These are phyloP conservation scores for Nymphalis polychloros DNA, from an alignment of 2,888 invertebrate species.

Conservation along the genomic window DNA sequence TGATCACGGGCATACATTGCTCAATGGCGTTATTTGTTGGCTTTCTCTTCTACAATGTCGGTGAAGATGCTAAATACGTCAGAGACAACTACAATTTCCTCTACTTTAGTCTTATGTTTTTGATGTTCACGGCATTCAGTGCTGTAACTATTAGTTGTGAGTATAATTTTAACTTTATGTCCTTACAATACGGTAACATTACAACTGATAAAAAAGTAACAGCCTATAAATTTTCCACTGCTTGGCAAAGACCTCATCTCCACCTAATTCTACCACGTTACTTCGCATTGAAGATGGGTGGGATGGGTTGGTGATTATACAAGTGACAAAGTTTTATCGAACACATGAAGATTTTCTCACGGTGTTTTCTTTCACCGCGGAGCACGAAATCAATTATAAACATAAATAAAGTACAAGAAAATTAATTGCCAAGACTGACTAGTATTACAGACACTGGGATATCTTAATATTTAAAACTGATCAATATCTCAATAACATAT, in stretches of 20 bases:
- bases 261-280: too few species aligned
- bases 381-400: too few species aligned
- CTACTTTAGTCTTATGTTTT: conserved; percentile 95
- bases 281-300: too few species aligned
- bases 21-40: conserved; percentile 92
- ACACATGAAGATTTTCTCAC: too few species aligned
- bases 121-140: conserved; percentile 97
- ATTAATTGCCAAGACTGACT: not conserved
- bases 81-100: conserved; percentile 93
- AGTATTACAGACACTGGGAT: not conserved
- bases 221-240: too few species aligned
- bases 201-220: too few species aligned
- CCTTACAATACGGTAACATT: too few species aligned
- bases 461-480: not conserved
- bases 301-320: not conserved
- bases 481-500: too few species aligned
- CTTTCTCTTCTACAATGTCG: conserved; percentile 90
- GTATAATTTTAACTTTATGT: conserved; percentile 12
- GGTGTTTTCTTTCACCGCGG: too few species aligned
- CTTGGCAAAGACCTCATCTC: too few species aligned
- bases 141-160: conserved; percentile 87
- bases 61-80: conserved; percentile 91
- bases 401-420: too few species aligned
- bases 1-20: conserved; percentile 90
- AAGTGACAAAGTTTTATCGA: not conserved